phyloP scores from a whole-genome alignment of 2,797 vertebrate genomes.

The Potorous gilbertii region DNA sequence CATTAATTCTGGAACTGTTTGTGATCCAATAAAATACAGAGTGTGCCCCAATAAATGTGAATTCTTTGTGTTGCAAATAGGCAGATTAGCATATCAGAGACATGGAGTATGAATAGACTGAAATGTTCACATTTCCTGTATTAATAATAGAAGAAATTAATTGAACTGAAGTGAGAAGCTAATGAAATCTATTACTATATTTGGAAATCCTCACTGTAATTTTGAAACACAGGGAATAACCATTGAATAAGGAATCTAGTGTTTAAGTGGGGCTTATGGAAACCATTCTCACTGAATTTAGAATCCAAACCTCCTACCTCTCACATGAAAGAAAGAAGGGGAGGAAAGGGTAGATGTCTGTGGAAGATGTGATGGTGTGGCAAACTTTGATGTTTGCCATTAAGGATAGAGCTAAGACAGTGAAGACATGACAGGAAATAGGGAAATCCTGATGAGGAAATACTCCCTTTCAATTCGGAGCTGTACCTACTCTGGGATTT shows the following conservation, averaged over 20 bases:
- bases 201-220: not conserved
- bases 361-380: not conserved
- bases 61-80: not conserved
- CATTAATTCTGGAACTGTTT: not conserved
- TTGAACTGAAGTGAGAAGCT: not conserved
- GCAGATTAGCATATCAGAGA: not conserved
- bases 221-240: not conserved
- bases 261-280: not conserved
- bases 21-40: not conserved
- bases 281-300: not conserved
- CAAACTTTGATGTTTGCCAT: not conserved
- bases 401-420: not conserved
- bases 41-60: not conserved
- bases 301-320: not conserved
- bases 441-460: not conserved
- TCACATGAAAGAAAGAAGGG: not conserved
- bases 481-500: not conserved
- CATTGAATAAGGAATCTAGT: not conserved
- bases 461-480: not conserved
- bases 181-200: not conserved
- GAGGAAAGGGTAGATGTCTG: not conserved
- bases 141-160: conserved; percentile 1
- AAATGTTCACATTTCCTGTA: not conserved
- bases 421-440: not conserved
- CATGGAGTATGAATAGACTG: not conserved